Evolutionary conservation across 2,113 vertebrate species (phyloP), one percentile per base, ranked within the genome.

Genomic region (Spilogale gracilis): DNA sequence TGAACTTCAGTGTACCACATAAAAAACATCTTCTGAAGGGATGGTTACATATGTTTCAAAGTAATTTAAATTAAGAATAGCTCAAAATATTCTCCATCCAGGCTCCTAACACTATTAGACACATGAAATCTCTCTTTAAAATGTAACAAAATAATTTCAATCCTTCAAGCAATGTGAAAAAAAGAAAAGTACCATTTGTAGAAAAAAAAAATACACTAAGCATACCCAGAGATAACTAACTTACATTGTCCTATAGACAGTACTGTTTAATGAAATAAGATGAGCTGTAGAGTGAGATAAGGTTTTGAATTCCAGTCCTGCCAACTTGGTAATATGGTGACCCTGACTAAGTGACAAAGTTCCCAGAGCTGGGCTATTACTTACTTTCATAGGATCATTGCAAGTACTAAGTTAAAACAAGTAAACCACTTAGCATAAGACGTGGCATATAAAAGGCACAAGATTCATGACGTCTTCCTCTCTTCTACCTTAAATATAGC

Each of bases 11-110:
- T 30, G 23, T 89, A 17, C 21, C 27, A 71, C 60, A 61, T 69
- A 38, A 50, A 88, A 91, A 74, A 92, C 13, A 32, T 38, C 60
- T 79, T 76, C 52, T 45, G 58, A 91, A 69, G 17, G 11, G 16
- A 71, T 23, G 17, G 30, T 10, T 76, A 71, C 5, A 83, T 71
- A 86, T 0, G 17, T 83, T 60, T 95, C 78, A 74, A 89, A 69
- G 50, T 67, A 84, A 76, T 48, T 87, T 94, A 80, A n/a, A 23
- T 81, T 69, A 58, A 74, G 43, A 73, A 91, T 8, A 82, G 63
- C 3, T 88, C 32, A 82, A 92, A 88, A 91, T 82, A 94, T 2
- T 88, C 48, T 85, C 79, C 48, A 90, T 71, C 89, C 80, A 74
- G 48, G 80, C 18, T 79, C 88, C 67, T 69, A 79, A 78, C 27